phyloP scores from a whole-genome alignment of 2,888 invertebrate genomes.

The Catocala sponsa region DNA sequence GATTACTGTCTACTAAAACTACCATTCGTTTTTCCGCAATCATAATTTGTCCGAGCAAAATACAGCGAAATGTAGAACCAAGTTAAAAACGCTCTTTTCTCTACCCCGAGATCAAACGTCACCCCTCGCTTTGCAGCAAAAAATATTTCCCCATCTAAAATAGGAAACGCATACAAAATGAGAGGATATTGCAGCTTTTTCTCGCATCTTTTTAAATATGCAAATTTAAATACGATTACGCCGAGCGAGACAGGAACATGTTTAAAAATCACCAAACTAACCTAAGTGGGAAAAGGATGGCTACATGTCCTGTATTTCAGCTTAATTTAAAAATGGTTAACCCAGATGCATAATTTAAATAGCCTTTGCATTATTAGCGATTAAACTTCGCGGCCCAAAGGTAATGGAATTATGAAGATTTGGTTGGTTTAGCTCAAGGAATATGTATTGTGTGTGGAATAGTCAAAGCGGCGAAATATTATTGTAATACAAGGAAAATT shows the following conservation, averaged over 20 bases:
- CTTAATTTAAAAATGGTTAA: constrained; percentile 54
- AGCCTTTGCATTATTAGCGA: constrained; percentile 50
- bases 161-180: constrained; percentile 70
- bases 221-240: constrained; percentile 74
- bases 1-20: neutral
- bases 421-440: constrained; percentile 1
- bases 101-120: constrained; percentile 47
- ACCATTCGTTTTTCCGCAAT: constrained; percentile 10
- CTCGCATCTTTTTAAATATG: constrained; percentile 70
- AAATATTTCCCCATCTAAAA: constrained; percentile 61
- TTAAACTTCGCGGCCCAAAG: constrained; percentile 42
- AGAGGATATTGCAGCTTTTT: constrained; percentile 66
- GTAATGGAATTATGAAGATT: constrained; percentile 37
- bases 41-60: constrained; percentile 18
- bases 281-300: constrained; percentile 47
- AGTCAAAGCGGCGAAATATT: constrained; percentile 1
- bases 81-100: constrained; percentile 28
- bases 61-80: constrained; percentile 23
- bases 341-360: constrained; percentile 63
- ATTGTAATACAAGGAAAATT: constrained; percentile 14
- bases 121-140: constrained; percentile 41
- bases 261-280: constrained; percentile 28
- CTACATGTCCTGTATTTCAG: constrained; percentile 21
- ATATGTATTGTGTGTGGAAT: constrained; percentile 4
- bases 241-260: constrained; percentile 52